These are phyloP conservation scores for Whitmania pigra DNA, from an alignment of 1,140 invertebrate genomes.

Conservation along the genomic window DNA sequence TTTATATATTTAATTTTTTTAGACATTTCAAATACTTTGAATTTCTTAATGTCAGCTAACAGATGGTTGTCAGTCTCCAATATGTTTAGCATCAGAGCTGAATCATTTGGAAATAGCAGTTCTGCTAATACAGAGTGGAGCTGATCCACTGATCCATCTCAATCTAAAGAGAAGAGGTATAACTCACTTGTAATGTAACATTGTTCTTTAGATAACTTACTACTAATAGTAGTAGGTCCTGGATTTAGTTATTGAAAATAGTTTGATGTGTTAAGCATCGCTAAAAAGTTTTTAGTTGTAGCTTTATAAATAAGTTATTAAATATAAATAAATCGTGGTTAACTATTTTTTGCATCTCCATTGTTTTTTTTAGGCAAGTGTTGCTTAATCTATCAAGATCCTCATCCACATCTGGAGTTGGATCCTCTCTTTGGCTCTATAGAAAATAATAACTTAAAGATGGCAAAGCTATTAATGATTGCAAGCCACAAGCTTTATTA, in stretches of 20 bases:
- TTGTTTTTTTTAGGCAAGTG: conserved; percentile 27
- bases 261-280: conserved; percentile 31
- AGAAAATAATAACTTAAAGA: conserved; percentile 34
- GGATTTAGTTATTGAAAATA: conserved; percentile 33
- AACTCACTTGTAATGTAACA: not conserved
- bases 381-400: conserved; percentile 33
- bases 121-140: not conserved
- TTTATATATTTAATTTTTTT: not conserved
- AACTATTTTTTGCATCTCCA: not conserved
- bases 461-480: conserved; percentile 32
- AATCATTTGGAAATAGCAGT: not conserved
- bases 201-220: not conserved
- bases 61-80: not conserved
- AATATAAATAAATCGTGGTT: not conserved
- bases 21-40: not conserved
- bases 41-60: conserved; percentile 1
- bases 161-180: not conserved
- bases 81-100: not conserved
- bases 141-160: conserved; percentile 2
- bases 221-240: conserved; percentile 34
- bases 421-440: conserved; percentile 37
- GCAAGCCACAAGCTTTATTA: conserved; percentile 31
- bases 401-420: conserved; percentile 37
- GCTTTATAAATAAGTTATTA: conserved; percentile 17
- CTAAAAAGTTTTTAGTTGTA: conserved; percentile 32